Evolutionary conservation across 1,140 invertebrate genomes (phyloP).

Genomic region (Dreissena polymorpha): DNA sequence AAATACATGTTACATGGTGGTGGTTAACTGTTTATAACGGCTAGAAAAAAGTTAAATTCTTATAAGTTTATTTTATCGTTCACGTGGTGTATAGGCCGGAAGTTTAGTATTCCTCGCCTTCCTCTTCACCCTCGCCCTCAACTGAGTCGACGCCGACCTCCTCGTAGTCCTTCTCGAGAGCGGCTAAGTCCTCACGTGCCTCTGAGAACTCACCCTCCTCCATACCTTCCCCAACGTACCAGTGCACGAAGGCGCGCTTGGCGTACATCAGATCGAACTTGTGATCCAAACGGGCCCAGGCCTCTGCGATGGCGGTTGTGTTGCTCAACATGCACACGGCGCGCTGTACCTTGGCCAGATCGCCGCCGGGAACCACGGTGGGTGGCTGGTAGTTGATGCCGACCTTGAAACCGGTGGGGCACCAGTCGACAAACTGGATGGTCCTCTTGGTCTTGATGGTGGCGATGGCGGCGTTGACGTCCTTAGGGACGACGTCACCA

Average conservation of each 20-base stretch:
- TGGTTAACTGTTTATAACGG: too few relatives aligned
- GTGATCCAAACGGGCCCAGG: constrained; percentile 82
- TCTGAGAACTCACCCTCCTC: constrained; percentile 84
- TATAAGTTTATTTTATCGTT: too few relatives aligned
- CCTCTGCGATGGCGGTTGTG: constrained; percentile 89
- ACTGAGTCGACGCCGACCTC: too few relatives aligned
- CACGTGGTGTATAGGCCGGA: too few relatives aligned
- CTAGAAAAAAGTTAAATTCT: too few relatives aligned
- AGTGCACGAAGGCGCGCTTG: constrained; percentile 79
- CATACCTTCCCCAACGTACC: constrained; percentile 84
- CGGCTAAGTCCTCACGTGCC: constrained; percentile 89
- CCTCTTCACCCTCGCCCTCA: too few relatives aligned
- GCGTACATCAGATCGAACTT: constrained; percentile 84
- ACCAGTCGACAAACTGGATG: constrained; percentile 91
- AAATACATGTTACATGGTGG: too few relatives aligned
- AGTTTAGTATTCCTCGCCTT: too few relatives aligned
- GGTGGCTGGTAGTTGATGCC: constrained; percentile 86
- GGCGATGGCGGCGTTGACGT: constrained; percentile 83
- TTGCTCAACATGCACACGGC: constrained; percentile 85
- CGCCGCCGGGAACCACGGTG: constrained; percentile 85
- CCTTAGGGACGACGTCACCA: constrained; percentile 79
- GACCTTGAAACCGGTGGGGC: constrained; percentile 81
- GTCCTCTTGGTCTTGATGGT: constrained; percentile 89
- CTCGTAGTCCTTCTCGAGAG: constrained; percentile 52
- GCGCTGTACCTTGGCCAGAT: constrained; percentile 84